Evolutionary conservation across 2,888 invertebrate genomes (phyloP), one percentile per base, ranked within the genome.

Genomic region (Megastigmus dorsalis): DNA sequence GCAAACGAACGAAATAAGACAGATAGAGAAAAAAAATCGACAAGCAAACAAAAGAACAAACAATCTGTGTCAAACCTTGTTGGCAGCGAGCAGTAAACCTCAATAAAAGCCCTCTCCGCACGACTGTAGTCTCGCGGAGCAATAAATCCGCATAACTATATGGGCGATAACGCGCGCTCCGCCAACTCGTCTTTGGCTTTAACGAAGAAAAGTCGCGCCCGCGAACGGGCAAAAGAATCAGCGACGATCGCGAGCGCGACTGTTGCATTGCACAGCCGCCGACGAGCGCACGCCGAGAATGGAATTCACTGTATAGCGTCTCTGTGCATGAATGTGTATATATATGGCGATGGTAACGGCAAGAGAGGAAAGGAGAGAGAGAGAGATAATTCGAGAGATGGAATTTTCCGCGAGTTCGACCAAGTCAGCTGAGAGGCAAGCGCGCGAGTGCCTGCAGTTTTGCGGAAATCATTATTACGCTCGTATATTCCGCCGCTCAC

Each of bases 191-290:
- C 15, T 45, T 6, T 9, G 7, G 45, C 7, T 13, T 55, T 55
- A 55, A 55, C 36, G 55, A 55, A 55, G 55, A 55, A 55, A 55
- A 33, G 55, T 55, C n/a, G n/a, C n/a, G n/a, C n/a, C n/a, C n/a
- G n/a, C n/a, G n/a, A n/a, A n/a, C n/a, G 33, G 55, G 36, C 36
- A 2, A 52, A 28, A 28, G 18, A 52, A 28, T 52, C 23, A 10
- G 5, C 28, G n/a, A 20, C 26, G 28, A 18, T 48, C 43, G 15
- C 18, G 48, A 9, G 38, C 9, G 13, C 10, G 18, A 9, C 9
- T 18, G 45, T 9, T 45, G 6, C 5, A 45, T 45, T 45, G 45
- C n/a, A n/a, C n/a, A n/a, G n/a, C n/a, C n/a, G 18, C 45, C 10
- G n/a, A n/a, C 33, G 3, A 5, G 33, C 33, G 33, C 33, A 7